A percentile compares a stretch with the other conserved stretches of the same genome.
Evolutionary conservation across 2,888 invertebrate species (phyloP).

Genomic region (Alsophila aescularia): DNA sequence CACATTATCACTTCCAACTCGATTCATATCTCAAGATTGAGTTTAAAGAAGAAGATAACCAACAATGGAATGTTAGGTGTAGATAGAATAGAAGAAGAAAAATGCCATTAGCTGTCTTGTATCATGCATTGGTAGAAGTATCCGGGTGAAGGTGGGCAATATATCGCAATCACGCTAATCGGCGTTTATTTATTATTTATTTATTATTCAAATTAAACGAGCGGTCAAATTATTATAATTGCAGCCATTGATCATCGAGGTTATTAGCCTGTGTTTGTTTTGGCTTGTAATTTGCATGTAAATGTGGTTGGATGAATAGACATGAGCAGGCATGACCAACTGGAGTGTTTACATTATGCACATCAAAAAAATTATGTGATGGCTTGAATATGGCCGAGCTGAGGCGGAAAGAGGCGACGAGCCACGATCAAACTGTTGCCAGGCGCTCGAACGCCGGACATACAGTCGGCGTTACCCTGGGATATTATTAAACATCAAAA

Average conservation of each 20-base stretch:
- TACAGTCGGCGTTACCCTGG: too few species aligned
- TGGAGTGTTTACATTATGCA: too few species aligned
- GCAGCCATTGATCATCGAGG: conserved; percentile 14
- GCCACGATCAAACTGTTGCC: too few species aligned
- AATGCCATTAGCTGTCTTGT: not conserved
- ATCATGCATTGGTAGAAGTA: not conserved
- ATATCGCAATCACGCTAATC: conserved; percentile 45
- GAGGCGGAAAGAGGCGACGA: too few species aligned
- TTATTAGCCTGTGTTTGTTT: conserved; percentile 20
- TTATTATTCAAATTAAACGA: conserved; percentile 48
- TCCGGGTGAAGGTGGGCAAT: conserved; percentile 21
- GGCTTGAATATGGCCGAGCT: too few species aligned
- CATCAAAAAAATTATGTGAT: too few species aligned
- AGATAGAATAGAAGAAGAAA: not conserved
- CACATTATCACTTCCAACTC: too few species aligned
- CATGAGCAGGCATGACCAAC: not conserved
- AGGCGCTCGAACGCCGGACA: too few species aligned
- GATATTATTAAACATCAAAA: too few species aligned
- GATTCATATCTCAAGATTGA: too few species aligned
- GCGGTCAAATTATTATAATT: conserved; percentile 32
- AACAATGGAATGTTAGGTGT: too few species aligned
- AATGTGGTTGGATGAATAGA: conserved; percentile 2
- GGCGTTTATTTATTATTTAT: conserved; percentile 41
- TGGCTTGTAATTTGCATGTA: conserved; percentile 14
- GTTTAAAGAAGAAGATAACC: too few species aligned